Evolutionary conservation across 2,888 invertebrate species (phyloP), one percentile per base, ranked within the genome.

Genomic region (Harmothoe impar): DNA sequence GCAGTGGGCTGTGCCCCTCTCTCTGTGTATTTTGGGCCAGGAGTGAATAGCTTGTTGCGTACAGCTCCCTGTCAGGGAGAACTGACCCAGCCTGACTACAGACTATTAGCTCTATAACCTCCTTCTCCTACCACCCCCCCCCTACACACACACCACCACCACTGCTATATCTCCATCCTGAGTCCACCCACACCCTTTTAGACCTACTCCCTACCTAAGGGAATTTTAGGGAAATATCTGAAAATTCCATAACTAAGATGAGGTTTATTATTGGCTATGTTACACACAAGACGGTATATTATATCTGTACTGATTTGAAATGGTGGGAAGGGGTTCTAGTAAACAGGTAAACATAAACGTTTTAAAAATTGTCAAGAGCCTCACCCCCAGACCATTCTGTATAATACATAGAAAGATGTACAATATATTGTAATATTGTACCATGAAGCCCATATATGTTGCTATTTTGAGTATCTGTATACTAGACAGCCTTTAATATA

Each of bases 41-140:
- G 62, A n/a, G 23, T 62, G 12, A 7, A 62, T 62, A 62, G 62
- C 62, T 20, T 62, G 62, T 62, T 62, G 62, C 20, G 62, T 62
- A 62, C 15, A 62, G 62, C n/a, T 62, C 43, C 43, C 43, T 43
- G 62, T 12, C 62, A 62, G 62, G n/a, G 3, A n/a, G 23, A 62
- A 62, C 62, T 62, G 62, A 62, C 62, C 62, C 23, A n/a, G 62
- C 62, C 43, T 62, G 20, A n/a, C 62, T 62, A 62, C 62, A 62
- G 62, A n/a, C 62, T 62, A 62, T 62, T 62, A 62, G 62, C 62
- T n/a, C n/a, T 62, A n/a, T n/a, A 62, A 62, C 62, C 62, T 5
- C 12, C 20, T 62, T 52, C 10, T 52, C 54, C 54, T 52, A 10
- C 54, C n/a, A n/a, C n/a, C 43, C 43, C 43, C 43, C 10, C 43